Evolutionary conservation across 2,888 invertebrate genomes (phyloP).

Genomic region (Lasioglossum villosulum): DNA sequence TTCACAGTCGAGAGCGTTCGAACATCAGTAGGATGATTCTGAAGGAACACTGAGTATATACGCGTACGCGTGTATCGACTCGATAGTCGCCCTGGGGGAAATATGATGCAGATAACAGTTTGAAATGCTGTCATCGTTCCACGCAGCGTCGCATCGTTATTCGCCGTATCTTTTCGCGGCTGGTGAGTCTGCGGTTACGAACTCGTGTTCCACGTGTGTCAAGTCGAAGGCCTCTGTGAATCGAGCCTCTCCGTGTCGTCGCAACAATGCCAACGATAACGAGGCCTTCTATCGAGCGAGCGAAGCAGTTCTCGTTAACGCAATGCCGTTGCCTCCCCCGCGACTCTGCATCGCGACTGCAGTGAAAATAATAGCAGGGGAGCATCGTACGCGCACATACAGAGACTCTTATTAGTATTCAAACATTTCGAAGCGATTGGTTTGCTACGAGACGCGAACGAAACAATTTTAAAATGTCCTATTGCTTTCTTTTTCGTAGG

Average conservation of each 20-base stretch:
- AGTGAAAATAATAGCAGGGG: slow-evolving; percentile 16
- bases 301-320: slow-evolving; percentile 43
- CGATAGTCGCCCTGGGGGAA: not conserved
- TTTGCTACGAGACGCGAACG: too few relatives aligned
- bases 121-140: not conserved
- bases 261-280: slow-evolving; percentile 47
- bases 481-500: too few relatives aligned
- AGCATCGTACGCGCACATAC: not conserved
- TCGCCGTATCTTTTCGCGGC: not conserved
- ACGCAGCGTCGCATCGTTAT: not conserved
- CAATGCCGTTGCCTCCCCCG: slow-evolving; percentile 12
- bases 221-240: slow-evolving; percentile 26
- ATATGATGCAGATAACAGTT: not conserved
- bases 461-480: too few relatives aligned
- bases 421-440: too few relatives aligned
- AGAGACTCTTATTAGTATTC: too few relatives aligned
- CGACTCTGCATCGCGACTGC: slow-evolving; percentile 45
- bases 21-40: too few relatives aligned
- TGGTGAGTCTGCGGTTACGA: slow-evolving; percentile 11
- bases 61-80: too few relatives aligned
- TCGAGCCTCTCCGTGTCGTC: slow-evolving; percentile 29
- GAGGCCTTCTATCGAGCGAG: slow-evolving; percentile 49
- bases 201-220: not conserved
- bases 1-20: too few relatives aligned
- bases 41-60: too few relatives aligned